A percentile compares a stretch with the other conserved stretches of the same genome.
phyloP scores from a whole-genome alignment of 2,888 invertebrate genomes.

The Sarcophaga subvicina region DNA sequence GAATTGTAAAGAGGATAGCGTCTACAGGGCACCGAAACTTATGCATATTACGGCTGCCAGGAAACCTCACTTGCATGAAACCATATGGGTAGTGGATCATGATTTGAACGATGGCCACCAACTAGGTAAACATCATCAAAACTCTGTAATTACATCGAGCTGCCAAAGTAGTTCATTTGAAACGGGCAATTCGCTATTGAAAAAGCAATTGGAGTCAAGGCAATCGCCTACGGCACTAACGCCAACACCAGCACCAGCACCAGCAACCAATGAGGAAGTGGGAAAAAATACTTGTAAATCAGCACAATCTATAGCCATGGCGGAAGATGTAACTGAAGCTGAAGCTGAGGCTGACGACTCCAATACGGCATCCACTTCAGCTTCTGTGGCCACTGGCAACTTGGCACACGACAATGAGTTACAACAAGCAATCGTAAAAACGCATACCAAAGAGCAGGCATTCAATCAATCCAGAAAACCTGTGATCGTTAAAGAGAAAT shows the following conservation, averaged over 20 bases:
- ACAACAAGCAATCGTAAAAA: not conserved
- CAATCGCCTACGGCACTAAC: constrained; percentile 27
- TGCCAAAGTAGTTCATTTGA: constrained; percentile 71
- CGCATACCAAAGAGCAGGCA: not conserved
- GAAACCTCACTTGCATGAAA: constrained; percentile 73
- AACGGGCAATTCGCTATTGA: constrained; percentile 77
- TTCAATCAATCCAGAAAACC: not conserved
- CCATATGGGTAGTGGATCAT: constrained; percentile 80
- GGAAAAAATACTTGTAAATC: constrained; percentile 8
- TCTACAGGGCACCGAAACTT: constrained; percentile 86
- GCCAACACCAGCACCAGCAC: not conserved
- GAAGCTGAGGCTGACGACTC: constrained; percentile 72
- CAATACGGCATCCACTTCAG: constrained; percentile 76
- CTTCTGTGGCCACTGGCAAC: constrained; percentile 78
- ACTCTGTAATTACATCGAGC: constrained; percentile 69
- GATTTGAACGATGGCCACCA: constrained; percentile 72
- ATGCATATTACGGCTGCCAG: constrained; percentile 79
- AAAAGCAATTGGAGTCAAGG: constrained; percentile 79
- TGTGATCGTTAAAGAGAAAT: constrained; percentile 79
- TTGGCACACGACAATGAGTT: constrained; percentile 75
- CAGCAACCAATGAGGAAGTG: constrained; percentile 45
- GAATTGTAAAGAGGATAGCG: constrained; percentile 85
- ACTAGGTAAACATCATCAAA: constrained; percentile 66
- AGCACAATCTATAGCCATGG: constrained; percentile 62
- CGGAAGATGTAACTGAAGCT: constrained; percentile 62